Evolutionary conservation across 2,797 vertebrate genomes (phyloP).

Genomic region (Oophaga sylvatica): DNA sequence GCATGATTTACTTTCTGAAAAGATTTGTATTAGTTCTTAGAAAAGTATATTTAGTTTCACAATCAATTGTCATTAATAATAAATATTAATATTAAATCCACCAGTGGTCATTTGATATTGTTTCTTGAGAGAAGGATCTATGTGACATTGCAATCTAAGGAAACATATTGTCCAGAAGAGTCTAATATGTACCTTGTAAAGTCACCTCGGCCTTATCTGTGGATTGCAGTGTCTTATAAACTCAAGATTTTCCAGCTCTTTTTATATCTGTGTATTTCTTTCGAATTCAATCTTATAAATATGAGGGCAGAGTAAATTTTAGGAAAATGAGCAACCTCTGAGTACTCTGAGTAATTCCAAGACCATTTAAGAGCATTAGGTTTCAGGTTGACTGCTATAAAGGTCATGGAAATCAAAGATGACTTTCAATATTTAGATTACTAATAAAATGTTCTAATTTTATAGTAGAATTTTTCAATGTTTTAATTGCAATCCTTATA

Average conservation of each 20-base stretch:
- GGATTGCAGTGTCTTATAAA: neutral
- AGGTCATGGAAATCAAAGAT: neutral
- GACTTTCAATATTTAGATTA: neutral
- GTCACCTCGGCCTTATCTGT: neutral
- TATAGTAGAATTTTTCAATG: neutral
- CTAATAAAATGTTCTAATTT: neutral
- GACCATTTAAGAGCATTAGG: no score
- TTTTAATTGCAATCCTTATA: neutral
- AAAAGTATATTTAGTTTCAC: neutral
- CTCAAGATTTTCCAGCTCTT: no score
- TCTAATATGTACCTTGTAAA: neutral
- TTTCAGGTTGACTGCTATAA: neutral
- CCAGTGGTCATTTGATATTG: neutral
- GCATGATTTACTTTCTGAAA: neutral
- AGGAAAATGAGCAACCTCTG: neutral
- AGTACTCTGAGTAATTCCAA: neutral
- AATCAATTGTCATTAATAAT: slow-evolving; percentile 18
- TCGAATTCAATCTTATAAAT: no score
- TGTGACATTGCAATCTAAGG: neutral
- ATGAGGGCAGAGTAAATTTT: neutral
- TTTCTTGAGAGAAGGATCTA: neutral
- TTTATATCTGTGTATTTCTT: no score
- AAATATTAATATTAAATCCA: slow-evolving; percentile 20
- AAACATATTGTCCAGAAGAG: neutral
- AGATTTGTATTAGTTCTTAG: neutral